Evolutionary conservation across 2,797 vertebrate species (phyloP), one percentile per base, ranked within the genome.

Genomic region (Vireo griseus): DNA sequence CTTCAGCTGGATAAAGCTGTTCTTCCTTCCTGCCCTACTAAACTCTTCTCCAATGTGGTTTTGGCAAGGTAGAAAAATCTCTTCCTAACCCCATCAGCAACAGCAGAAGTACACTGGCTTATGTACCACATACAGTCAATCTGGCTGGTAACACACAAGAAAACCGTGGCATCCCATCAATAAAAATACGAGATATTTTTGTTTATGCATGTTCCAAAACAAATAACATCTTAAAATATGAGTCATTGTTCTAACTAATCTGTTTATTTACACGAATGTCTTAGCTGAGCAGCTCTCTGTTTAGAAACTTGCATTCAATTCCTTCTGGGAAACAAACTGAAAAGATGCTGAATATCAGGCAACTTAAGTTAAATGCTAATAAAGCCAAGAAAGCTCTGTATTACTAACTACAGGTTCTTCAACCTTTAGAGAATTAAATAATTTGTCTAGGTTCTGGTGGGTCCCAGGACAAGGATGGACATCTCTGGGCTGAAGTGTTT

Each of bases 251-350:
- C 31, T 13, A 87, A 68, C 6, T 1, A 31, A 79, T 50, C 42
- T 85, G 71, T 95, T 93, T 96, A 48, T 93, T 95, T 96, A 88
- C 21, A 59, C 31, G 68, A 72, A 68, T 55, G 81, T 66, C 44
- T 93, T 42, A 67, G 47, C 68, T 33, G 33, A 65, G 40, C 26
- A 80, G 88, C 42, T 84, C 37, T 67, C 48, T 65, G 68, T 72
- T 93, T 80, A 80, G 86, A 95, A 91, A 86, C 14, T 55, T 47
- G 13, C 40, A 35, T 74, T 86, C 35, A 83, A 1, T 65, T 95
- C 40, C 28, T 80, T 74, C 62, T 81, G 74, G 52, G 59, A 88
- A 94, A 62, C 33, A 68, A 93, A 71, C 12, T 11, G 22, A 42
- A 48, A 89, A 92, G 47, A 76, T 65, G 39, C 67, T 71, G 75